Evolutionary conservation across 1,140 invertebrate genomes (phyloP).

Genomic region (Drosophila athabasca): DNA sequence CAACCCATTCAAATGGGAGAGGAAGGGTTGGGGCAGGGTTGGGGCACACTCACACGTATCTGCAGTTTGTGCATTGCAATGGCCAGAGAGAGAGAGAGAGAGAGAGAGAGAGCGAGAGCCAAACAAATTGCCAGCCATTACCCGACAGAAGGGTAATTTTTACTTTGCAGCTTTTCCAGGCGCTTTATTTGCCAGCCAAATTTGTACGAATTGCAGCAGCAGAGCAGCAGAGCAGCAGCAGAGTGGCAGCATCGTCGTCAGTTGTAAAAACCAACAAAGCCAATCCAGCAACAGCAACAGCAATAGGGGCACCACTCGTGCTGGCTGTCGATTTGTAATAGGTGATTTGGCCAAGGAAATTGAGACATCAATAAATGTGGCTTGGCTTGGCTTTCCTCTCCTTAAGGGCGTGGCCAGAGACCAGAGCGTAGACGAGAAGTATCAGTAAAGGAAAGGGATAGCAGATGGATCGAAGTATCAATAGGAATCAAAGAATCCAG

Average conservation of each 20-base stretch:
- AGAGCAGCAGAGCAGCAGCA: slow-evolving; percentile 40
- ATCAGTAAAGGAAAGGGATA: not conserved
- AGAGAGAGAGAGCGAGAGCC: slow-evolving; percentile 52
- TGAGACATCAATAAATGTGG: slow-evolving; percentile 82
- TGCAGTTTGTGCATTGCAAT: slow-evolving; percentile 59
- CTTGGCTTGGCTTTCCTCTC: slow-evolving; percentile 44
- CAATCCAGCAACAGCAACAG: slow-evolving; percentile 18
- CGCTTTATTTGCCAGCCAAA: slow-evolving; percentile 80
- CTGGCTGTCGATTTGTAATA: slow-evolving; percentile 78
- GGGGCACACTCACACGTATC: slow-evolving; percentile 47
- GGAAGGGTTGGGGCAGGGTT: too few species aligned
- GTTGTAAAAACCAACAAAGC: slow-evolving; percentile 75
- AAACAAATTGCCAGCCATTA: slow-evolving; percentile 80
- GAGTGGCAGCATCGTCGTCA: slow-evolving; percentile 25
- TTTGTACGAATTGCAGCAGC: slow-evolving; percentile 74
- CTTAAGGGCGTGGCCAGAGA: slow-evolving; percentile 13
- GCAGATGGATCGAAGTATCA: not conserved
- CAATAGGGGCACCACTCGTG: slow-evolving; percentile 30
- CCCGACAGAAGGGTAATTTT: slow-evolving; percentile 79
- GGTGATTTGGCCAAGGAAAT: slow-evolving; percentile 81
- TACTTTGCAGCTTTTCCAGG: slow-evolving; percentile 71
- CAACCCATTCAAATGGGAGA: slow-evolving; percentile 9
- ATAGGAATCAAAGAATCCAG: too few species aligned
- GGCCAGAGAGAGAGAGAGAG: slow-evolving; percentile 49
- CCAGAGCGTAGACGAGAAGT: not conserved